phyloP scores from a whole-genome alignment of 2,113 vertebrate genomes.

The Arenaria interpres region DNA sequence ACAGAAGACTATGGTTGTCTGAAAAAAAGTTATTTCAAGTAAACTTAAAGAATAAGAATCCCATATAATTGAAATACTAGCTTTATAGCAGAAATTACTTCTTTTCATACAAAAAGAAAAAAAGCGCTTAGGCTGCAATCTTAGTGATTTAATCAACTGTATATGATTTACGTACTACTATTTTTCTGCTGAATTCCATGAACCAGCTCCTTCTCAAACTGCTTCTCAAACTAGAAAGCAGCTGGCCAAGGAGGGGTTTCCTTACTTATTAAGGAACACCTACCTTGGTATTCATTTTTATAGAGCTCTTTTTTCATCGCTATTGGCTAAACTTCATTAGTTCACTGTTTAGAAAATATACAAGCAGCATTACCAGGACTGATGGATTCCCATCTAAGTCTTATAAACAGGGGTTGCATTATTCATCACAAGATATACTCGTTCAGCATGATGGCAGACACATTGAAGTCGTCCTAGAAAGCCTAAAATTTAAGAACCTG shows the following conservation, averaged over 20 bases:
- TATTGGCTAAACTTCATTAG: neutral
- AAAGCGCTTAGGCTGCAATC: neutral
- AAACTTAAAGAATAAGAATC: neutral
- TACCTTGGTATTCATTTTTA: neutral
- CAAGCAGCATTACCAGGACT: neutral
- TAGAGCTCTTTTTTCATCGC: neutral
- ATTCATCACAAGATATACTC: neutral
- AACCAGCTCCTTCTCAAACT: neutral
- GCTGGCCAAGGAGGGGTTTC: neutral
- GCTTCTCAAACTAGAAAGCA: neutral
- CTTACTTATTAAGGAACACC: neutral
- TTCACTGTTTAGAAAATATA: neutral
- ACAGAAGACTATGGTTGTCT: neutral
- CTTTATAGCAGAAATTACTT: neutral
- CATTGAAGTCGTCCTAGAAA: neutral
- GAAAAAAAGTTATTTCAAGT: neutral
- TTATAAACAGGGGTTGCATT: neutral
- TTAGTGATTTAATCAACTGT: neutral
- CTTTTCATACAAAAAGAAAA: neutral
- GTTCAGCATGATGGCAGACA: neutral
- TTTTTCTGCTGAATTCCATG: neutral
- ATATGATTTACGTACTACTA: neutral
- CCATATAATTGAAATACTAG: neutral
- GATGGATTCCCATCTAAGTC: neutral
- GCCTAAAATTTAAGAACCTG: neutral